Evolutionary conservation across 37 sponge, comb jelly and placozoan genomes (phyloP).

Genomic region (Corticium candelabrum): DNA sequence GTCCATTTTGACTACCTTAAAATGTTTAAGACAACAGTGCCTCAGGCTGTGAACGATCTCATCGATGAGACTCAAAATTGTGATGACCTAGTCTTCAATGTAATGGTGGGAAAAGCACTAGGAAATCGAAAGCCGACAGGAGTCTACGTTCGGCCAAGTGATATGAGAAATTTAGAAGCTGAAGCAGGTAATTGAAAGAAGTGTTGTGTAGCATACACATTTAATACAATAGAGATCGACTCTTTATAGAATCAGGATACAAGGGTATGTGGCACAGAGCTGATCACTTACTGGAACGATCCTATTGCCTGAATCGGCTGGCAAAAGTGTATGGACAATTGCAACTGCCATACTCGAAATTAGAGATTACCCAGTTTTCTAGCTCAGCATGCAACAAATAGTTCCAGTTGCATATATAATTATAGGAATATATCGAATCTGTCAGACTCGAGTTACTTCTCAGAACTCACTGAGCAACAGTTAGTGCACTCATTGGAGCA

Average conservation of each 20-base stretch:
- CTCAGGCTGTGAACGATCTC: not conserved
- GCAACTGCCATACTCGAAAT: conserved; percentile 26
- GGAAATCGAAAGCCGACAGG: not conserved
- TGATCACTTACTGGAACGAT: conserved; percentile 15
- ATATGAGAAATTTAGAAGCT: conserved; percentile 5
- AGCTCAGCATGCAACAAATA: not conserved
- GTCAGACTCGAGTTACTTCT: not conserved
- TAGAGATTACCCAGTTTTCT: not conserved
- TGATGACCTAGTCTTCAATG: conserved; percentile 13
- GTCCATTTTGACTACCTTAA: conserved; percentile 5
- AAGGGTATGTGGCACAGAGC: conserved; percentile 30
- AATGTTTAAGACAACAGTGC: not conserved
- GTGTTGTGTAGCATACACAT: not conserved
- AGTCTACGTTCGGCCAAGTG: not conserved
- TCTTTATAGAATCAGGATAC: conserved; percentile 16
- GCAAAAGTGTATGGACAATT: conserved; percentile 19
- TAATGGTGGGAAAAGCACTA: conserved; percentile 12
- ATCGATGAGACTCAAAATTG: conserved; percentile 18
- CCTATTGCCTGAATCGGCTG: conserved; percentile 30
- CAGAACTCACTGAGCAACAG: too few species aligned
- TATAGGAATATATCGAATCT: not conserved
- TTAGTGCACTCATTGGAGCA: too few species aligned
- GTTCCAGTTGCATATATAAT: not conserved
- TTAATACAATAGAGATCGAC: not conserved
- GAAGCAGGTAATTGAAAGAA: not conserved